Conservation (phyloP, 2,888 invertebrate species). For the Deilephila elpenor region DNA sequence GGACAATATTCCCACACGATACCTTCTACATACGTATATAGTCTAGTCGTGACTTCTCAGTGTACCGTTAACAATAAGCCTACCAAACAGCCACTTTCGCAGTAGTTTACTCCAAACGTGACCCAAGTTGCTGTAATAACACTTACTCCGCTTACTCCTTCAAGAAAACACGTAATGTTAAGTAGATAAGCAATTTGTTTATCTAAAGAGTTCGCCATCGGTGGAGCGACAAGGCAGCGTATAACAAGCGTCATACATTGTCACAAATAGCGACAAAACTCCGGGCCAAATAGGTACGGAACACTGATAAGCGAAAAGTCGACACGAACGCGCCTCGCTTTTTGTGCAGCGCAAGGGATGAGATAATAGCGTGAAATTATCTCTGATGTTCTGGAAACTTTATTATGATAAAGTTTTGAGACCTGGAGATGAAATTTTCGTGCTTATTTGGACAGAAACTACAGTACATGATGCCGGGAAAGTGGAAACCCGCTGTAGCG, state of each 20-base stretch:
- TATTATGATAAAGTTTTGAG: too few species aligned
- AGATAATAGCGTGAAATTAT: constrained; percentile 6
- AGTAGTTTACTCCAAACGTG: constrained; percentile 1
- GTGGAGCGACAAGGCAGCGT: not conserved
- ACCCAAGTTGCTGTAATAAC: not conserved
- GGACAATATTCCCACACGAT: too few species aligned
- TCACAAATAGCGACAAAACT: constrained; percentile 35
- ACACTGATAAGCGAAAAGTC: constrained; percentile 58
- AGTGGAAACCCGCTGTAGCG: too few species aligned
- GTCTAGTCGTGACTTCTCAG: not conserved
- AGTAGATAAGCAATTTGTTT: constrained; percentile 20
- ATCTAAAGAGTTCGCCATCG: constrained; percentile 12
- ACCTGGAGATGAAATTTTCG: too few species aligned
- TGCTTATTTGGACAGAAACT: too few species aligned
- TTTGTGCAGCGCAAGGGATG: constrained; percentile 33
- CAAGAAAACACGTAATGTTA: constrained; percentile 11
- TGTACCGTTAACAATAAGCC: not conserved
- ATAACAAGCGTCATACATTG: constrained; percentile 26
- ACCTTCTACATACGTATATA: not conserved
- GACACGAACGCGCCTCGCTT: constrained; percentile 46
- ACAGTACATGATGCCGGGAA: too few species aligned
- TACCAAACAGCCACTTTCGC: not conserved
- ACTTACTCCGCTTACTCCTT: not conserved
- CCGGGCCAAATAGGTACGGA: constrained; percentile 43
- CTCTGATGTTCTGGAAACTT: too few species aligned